Base-by-base conservation (phyloP, 2,797 vertebrate genomes). In the Hydrocynus forskahlii region DNA sequence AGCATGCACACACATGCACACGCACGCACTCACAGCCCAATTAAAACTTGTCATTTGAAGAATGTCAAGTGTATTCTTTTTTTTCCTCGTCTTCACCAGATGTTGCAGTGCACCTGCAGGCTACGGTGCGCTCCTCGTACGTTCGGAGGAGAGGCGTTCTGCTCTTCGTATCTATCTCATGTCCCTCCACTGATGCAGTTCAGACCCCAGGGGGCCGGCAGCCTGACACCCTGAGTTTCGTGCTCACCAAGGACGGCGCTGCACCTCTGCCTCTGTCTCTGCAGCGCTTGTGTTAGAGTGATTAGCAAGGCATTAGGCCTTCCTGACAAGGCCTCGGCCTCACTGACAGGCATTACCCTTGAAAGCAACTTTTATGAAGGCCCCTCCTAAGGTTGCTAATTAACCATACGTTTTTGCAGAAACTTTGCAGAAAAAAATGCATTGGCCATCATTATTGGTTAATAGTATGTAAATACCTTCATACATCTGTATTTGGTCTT, bases 21-120 rank as follows among this genome's bases (percentile, higher is more conserved):
- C 78, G 60, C 79, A 45, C 59, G 52, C 72, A 79, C 70, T 70
- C 79, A 81, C 66, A n/a, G 77, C 90, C 92, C 94, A 95, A 95
- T 95, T 96, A 95, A 94, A 95, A 95, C 93, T 91, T 93, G 95
- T 95, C 94, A 94, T 95, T 94, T 95, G 94, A 95, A 94, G 94
- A 93, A 94, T 95, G 94, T 94, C 94, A 94, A 93, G 92, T 94
- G 94, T 95, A 95, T 95, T 95, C 94, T 90, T 94, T 95, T 93
- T 79, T 94, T 82, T 82, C 75, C 66, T 93, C 95, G 94, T 94
- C 92, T 96, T 69, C 95, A 92, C 95, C 95, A 96, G 95, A 96
- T 96, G 95, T 96, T 95, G 92, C 87, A 87, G 90, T 85, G 92
- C 93, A 96, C 95, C 93, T 95, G 93, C 91, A 95, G 95, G 94